phyloP scores from a whole-genome alignment of 1,140 invertebrate species.

The Medauroidea extradentata region DNA sequence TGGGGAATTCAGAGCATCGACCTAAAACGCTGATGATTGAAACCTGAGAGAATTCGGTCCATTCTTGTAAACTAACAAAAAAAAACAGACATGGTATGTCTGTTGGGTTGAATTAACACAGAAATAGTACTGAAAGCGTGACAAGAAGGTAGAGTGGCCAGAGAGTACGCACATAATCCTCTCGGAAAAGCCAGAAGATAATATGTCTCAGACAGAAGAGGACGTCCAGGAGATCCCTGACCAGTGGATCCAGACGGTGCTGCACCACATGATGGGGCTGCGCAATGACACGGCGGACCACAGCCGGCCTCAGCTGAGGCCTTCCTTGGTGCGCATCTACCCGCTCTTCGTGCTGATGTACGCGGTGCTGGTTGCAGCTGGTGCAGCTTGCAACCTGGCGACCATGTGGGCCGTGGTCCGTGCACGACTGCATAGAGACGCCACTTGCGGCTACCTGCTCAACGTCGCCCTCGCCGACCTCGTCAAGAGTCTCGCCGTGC shows the following conservation, averaged over 20 bases:
- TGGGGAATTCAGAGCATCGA: too few relatives aligned
- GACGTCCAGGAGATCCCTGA: conserved; percentile 16
- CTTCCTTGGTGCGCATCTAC: conserved; percentile 51
- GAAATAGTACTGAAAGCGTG: too few relatives aligned
- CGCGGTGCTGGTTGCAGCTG: conserved; percentile 51
- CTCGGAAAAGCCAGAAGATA: too few relatives aligned
- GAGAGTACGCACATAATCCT: too few relatives aligned
- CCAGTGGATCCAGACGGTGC: conserved; percentile 31
- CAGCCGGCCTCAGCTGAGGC: conserved; percentile 40
- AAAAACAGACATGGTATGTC: too few relatives aligned
- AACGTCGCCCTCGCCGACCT: conserved; percentile 65
- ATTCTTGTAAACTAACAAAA: too few relatives aligned
- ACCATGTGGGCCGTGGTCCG: conserved; percentile 57
- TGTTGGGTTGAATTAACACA: too few relatives aligned
- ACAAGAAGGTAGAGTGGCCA: too few relatives aligned
- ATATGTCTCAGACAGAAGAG: not conserved
- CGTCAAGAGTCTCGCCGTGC: conserved; percentile 59
- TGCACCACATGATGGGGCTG: conserved; percentile 31
- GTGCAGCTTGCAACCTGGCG: conserved; percentile 53
- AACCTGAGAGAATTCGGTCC: too few relatives aligned
- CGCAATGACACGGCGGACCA: conserved; percentile 43
- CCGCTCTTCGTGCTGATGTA: conserved; percentile 62
- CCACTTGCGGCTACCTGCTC: conserved; percentile 60
- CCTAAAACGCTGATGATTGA: too few relatives aligned
- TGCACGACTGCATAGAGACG: conserved; percentile 55